Base-by-base conservation (phyloP, 35 echinoderm and acorn worm species). In the Hemicentrotus pulcherrimus region DNA sequence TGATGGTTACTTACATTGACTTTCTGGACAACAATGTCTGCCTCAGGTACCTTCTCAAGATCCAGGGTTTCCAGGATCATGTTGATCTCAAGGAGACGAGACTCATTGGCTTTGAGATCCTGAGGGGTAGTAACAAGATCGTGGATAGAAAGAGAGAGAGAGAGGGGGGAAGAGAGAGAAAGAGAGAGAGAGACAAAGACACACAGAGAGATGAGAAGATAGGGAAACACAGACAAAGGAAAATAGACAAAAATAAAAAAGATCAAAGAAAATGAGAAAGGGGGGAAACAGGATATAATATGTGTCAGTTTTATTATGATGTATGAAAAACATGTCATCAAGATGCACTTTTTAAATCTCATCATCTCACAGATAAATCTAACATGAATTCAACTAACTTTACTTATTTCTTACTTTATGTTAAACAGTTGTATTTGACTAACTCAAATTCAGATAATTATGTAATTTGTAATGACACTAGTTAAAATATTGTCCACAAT, bases 31-130 rank as follows among this genome's bases (percentile, higher is more conserved):
- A 98, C 97, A 22, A 95, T 91, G 32, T 97, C 96, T 18, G 95
- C 97, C 47, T 99, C 98, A 88, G 97, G 98, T 32, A 94, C 96
- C 31, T 95, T 94, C 19, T 99, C 98, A 9, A 96, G 95, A 5
- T 97, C 70, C 28, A 99, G 88, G 19, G 95, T 96, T 46, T 96
- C 96, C n/a, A 96, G 55, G 32, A 96, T 92, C 16, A 94, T 88
- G 86, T 99, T 99, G 88, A 99, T 99, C 91, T 99, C 98, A 94
- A 96, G 92, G 47, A 99, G 97, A 94, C 98, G 97, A 95, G 95
- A 94, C 94, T 99, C 97, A 41, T 99, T 99, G 85, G 98, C 98
- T 55, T 96, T 97, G 86, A 99, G 94, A 93, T 99, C 98, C 97
- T 96, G 31, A 90, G 88, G 28, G 28, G 65, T 50, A 28, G 28